Evolutionary conservation across 2,888 invertebrate genomes (phyloP).

Genomic region (Rhagium mordax): DNA sequence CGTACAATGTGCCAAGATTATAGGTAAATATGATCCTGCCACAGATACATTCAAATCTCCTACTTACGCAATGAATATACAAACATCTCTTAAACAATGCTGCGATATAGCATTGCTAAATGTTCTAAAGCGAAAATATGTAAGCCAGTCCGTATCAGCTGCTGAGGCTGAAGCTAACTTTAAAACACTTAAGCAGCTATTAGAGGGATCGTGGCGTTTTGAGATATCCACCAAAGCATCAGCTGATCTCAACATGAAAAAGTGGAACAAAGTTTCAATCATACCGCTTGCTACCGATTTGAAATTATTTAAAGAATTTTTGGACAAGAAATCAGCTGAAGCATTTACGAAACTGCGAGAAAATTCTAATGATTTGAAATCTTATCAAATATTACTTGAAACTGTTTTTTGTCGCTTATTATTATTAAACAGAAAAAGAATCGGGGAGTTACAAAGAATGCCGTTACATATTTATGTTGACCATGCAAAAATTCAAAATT

Average conservation of each 20-base stretch:
- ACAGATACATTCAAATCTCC: neutral
- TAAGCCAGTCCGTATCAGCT: neutral
- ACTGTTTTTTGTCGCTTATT: slow-evolving; percentile 51
- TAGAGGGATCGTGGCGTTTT: neutral
- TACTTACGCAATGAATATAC: neutral
- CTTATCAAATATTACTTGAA: too few relatives aligned
- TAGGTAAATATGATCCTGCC: neutral
- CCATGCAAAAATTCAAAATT: slow-evolving; percentile 21
- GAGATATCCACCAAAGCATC: slow-evolving; percentile 37
- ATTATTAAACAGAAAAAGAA: slow-evolving; percentile 49
- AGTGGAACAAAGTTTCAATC: slow-evolving; percentile 45
- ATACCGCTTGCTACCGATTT: slow-evolving; percentile 45
- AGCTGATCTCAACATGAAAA: slow-evolving; percentile 40
- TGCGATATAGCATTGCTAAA: slow-evolving; percentile 16
- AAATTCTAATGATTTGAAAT: slow-evolving; percentile 35
- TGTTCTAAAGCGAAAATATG: slow-evolving; percentile 16
- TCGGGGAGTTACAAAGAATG: slow-evolving; percentile 37
- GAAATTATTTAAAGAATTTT: slow-evolving; percentile 37
- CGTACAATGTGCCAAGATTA: neutral
- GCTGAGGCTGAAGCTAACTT: slow-evolving; percentile 13
- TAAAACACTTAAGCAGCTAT: too few relatives aligned
- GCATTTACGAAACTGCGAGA: neutral
- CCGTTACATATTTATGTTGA: neutral
- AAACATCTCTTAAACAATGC: too few relatives aligned
- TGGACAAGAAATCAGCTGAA: neutral